These are phyloP conservation scores for Cephus pygmeus DNA, from an alignment of 2,888 invertebrate genomes.

Conservation along the genomic window DNA sequence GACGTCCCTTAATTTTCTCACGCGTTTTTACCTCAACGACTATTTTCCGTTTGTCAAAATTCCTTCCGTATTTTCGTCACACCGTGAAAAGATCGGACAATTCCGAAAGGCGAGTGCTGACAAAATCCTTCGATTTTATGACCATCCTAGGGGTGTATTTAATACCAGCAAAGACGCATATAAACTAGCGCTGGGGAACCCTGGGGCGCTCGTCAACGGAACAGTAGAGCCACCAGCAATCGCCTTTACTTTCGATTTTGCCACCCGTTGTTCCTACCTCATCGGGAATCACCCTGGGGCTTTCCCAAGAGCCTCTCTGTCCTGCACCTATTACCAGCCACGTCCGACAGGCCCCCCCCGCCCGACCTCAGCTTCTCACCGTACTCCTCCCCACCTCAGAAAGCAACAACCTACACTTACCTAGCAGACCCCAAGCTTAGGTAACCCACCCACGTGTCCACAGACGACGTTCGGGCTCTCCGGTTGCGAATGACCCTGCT, in stretches of 20 bases:
- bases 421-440: background rate
- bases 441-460: background rate
- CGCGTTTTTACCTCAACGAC: background rate
- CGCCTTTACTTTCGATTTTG: conserved; percentile 45
- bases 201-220: conserved; percentile 44
- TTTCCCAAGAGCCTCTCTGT: background rate
- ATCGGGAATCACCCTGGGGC: conserved; percentile 3
- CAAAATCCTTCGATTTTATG: background rate
- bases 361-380: conserved; percentile 12
- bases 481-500: conserved; percentile 44
- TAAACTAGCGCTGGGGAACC: conserved; percentile 12
- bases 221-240: conserved; percentile 55
- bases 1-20: background rate
- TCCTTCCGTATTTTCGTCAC: background rate
- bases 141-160: background rate
- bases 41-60: background rate
- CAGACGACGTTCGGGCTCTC: background rate
- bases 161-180: background rate
- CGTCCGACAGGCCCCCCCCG: conserved; percentile 7
- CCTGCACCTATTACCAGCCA: conserved; percentile 7
- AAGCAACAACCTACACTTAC: conserved; percentile 14
- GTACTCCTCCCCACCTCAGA: conserved; percentile 2
- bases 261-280: conserved; percentile 31
- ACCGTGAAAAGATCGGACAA: background rate
- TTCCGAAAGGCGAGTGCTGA: background rate